These are phyloP conservation scores for Cyclina sinensis DNA, from an alignment of 1,140 invertebrate species.

Conservation along the genomic window DNA sequence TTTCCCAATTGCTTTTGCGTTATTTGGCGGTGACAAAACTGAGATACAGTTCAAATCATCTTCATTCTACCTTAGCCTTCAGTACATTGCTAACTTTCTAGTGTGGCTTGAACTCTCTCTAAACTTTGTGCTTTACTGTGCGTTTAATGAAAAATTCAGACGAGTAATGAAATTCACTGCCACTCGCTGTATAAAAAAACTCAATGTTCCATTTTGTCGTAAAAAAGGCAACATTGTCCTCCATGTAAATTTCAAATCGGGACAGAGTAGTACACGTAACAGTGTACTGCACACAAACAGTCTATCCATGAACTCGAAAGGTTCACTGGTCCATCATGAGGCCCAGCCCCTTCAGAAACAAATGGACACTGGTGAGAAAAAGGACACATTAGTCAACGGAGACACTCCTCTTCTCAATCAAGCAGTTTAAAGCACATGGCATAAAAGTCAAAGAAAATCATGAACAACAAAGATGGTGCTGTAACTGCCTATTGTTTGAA, in stretches of 20 bases:
- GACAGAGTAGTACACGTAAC: constrained; percentile 72
- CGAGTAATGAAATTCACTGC: constrained; percentile 73
- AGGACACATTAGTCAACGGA: constrained; percentile 26
- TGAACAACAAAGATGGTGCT: too few relatives aligned
- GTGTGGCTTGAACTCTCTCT: constrained; percentile 81
- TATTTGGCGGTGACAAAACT: constrained; percentile 75
- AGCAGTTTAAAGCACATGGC: background rate
- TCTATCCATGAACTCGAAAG: constrained; percentile 71
- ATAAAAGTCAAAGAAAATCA: too few relatives aligned
- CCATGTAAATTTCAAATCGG: constrained; percentile 71
- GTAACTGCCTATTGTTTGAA: too few relatives aligned
- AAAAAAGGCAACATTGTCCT: constrained; percentile 61
- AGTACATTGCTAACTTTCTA: constrained; percentile 76
- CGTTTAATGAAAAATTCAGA: constrained; percentile 83
- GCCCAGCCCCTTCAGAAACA: constrained; percentile 45
- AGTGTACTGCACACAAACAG: constrained; percentile 73
- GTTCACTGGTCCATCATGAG: constrained; percentile 56
- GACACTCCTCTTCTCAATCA: constrained; percentile 50
- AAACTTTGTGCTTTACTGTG: constrained; percentile 83
- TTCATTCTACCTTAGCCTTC: constrained; percentile 72
- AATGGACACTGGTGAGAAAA: constrained; percentile 2
- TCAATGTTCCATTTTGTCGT: constrained; percentile 60
- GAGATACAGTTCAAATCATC: constrained; percentile 66
- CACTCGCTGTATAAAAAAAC: constrained; percentile 67
- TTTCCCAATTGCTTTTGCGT: constrained; percentile 75